Evolutionary conservation across 1,140 invertebrate species (phyloP).

Genomic region (Pseudoatta argentina): DNA sequence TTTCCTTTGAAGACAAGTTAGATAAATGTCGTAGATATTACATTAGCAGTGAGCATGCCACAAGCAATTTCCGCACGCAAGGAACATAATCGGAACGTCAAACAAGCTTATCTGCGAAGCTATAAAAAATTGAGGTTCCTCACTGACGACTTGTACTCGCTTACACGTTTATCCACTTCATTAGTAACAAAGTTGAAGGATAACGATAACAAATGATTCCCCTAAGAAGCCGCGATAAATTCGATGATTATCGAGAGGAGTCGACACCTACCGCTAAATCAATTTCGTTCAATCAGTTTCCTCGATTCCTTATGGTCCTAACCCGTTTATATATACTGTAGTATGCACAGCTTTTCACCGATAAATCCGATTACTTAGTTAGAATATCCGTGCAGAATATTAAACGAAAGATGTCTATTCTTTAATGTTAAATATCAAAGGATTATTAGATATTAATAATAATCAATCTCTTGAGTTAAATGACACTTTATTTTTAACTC

Average conservation of each 20-base stretch:
- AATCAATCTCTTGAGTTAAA: too few species aligned
- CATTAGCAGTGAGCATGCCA: neutral
- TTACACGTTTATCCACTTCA: slow-evolving; percentile 44
- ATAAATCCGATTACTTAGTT: slow-evolving; percentile 28
- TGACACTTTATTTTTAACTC: too few species aligned
- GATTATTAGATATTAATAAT: too few species aligned
- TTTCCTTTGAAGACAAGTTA: neutral
- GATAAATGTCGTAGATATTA: neutral
- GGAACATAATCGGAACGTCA: slow-evolving; percentile 37
- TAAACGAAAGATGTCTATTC: slow-evolving; percentile 9
- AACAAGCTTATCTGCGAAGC: slow-evolving; percentile 21
- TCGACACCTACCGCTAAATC: slow-evolving; percentile 63
- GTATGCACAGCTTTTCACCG: neutral
- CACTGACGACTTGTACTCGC: neutral
- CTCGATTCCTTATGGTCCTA: neutral
- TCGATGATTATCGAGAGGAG: slow-evolving; percentile 61
- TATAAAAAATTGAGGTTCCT: slow-evolving; percentile 37
- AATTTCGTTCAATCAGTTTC: slow-evolving; percentile 65
- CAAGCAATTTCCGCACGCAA: slow-evolving; percentile 1
- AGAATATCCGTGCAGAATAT: neutral
- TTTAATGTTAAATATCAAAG: too few species aligned
- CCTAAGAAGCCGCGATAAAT: slow-evolving; percentile 51
- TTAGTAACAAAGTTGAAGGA: slow-evolving; percentile 49
- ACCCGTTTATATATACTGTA: neutral
- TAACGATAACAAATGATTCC: slow-evolving; percentile 70